phyloP scores from a whole-genome alignment of 2,113 vertebrate genomes.

The Pelmatolapia mariae region DNA sequence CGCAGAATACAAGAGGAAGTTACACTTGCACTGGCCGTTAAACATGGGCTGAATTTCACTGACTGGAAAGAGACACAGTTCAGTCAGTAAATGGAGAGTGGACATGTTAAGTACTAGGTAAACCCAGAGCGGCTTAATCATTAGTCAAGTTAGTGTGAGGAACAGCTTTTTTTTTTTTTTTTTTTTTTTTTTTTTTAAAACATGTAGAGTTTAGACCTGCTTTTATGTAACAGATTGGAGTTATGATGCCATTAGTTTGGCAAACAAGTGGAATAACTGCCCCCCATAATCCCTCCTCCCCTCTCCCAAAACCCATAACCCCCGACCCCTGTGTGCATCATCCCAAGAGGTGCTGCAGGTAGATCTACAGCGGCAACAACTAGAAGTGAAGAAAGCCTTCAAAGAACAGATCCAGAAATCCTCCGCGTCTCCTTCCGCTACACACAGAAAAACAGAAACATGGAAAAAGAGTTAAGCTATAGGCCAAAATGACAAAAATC shows the following conservation, averaged over 20 bases:
- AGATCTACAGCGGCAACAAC: neutral
- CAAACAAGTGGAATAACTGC: constrained; percentile 10
- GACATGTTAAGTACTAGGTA: neutral
- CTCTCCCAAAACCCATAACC: neutral
- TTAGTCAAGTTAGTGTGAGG: constrained; percentile 31
- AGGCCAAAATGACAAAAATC: neutral
- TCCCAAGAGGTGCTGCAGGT: constrained; percentile 10
- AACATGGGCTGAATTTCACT: neutral
- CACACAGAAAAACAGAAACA: neutral
- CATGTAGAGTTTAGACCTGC: constrained; percentile 9
- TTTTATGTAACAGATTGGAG: constrained; percentile 31
- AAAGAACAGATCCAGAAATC: neutral
- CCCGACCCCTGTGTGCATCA: neutral
- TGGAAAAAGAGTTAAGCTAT: neutral
- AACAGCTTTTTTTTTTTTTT: neutral
- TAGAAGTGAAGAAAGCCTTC: constrained; percentile 28
- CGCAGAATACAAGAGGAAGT: neutral
- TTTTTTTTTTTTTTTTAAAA: neutral
- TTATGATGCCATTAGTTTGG: constrained; percentile 33
- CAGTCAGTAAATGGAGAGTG: neutral
- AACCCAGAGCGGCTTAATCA: constrained; percentile 25
- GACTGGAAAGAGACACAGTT: neutral
- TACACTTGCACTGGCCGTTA: neutral
- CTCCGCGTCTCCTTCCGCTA: neutral
- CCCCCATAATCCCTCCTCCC: neutral